Conservation (phyloP, 2,797 vertebrate species). For the Danionella dracula region DNA sequence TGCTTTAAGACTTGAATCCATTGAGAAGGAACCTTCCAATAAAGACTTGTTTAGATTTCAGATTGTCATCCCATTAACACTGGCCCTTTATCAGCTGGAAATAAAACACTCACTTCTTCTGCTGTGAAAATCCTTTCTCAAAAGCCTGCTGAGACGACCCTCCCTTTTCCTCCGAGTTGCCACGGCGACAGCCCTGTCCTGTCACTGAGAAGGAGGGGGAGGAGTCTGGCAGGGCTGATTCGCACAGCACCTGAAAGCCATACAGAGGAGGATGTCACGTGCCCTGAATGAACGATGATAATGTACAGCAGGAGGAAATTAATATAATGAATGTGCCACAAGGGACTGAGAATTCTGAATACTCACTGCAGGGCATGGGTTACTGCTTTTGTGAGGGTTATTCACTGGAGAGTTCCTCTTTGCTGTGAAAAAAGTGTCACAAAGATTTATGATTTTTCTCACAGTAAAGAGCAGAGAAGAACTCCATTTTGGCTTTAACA, state of each 20-base stretch:
- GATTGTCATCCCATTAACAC: no score
- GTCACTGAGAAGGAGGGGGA: slow-evolving; percentile 74
- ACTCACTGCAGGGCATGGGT: slow-evolving; percentile 74
- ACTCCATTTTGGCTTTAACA: not conserved
- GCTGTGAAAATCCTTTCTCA: slow-evolving; percentile 71
- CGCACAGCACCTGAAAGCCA: slow-evolving; percentile 85
- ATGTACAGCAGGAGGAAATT: not conserved
- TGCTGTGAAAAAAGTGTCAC: slow-evolving; percentile 61
- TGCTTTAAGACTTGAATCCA: no score
- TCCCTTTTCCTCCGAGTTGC: slow-evolving; percentile 90
- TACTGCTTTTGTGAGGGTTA: slow-evolving; percentile 83
- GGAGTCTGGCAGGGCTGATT: slow-evolving; percentile 78
- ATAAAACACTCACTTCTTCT: slow-evolving; percentile 80
- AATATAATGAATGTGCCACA: slow-evolving; percentile 17
- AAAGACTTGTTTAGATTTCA: no score
- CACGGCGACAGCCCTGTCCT: slow-evolving; percentile 84
- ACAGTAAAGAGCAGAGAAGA: not conserved
- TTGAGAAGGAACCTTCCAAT: no score
- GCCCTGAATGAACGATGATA: not conserved
- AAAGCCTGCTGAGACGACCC: slow-evolving; percentile 83
- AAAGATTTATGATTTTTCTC: not conserved
- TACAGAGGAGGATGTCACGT: slow-evolving; percentile 33
- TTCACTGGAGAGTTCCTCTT: slow-evolving; percentile 92
- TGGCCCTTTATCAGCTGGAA: not conserved
- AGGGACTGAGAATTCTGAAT: not conserved